Evolutionary conservation across 2,888 invertebrate genomes (phyloP).

Genomic region (Dyspetes luteomarginatus): DNA sequence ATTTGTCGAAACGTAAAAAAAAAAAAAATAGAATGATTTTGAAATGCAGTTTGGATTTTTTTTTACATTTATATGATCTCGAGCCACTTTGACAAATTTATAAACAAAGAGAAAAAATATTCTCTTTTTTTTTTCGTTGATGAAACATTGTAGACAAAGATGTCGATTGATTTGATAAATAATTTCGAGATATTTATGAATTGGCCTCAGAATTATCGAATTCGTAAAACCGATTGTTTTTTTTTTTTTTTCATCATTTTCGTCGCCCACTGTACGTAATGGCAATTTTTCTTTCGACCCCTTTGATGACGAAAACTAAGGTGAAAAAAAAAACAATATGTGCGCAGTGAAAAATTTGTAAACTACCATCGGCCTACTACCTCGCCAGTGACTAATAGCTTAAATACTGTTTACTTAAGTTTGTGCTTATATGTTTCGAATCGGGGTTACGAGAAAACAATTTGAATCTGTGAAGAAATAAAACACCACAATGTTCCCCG

Average conservation of each 20-base stretch:
- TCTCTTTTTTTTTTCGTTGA: constrained; percentile 17
- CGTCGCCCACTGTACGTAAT: constrained; percentile 10
- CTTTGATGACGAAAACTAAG: constrained; percentile 32
- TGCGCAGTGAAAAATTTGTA: constrained; percentile 61
- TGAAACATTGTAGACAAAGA: not conserved
- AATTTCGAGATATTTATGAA: not conserved
- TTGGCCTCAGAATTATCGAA: constrained; percentile 25
- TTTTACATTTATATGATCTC: no score
- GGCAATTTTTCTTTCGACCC: constrained; percentile 16
- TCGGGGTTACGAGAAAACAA: constrained; percentile 49
- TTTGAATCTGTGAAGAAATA: not conserved
- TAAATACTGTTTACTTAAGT: constrained; percentile 73
- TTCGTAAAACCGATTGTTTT: not conserved
- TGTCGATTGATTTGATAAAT: no score
- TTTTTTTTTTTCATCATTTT: constrained; percentile 1
- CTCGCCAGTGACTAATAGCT: constrained; percentile 77
- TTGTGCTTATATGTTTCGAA: constrained; percentile 72
- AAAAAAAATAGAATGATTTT: not conserved
- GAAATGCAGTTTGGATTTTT: no score
- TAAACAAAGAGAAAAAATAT: no score
- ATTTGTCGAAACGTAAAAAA: not conserved
- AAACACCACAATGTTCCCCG: constrained; percentile 44
- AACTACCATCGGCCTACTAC: constrained; percentile 77
- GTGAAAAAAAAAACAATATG: not conserved
- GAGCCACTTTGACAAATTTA: no score